A percentile compares a stretch with the other conserved stretches of the same genome.
Evolutionary conservation across 2,113 vertebrate species (phyloP).

Genomic region (Semicossyphus pulcher): DNA sequence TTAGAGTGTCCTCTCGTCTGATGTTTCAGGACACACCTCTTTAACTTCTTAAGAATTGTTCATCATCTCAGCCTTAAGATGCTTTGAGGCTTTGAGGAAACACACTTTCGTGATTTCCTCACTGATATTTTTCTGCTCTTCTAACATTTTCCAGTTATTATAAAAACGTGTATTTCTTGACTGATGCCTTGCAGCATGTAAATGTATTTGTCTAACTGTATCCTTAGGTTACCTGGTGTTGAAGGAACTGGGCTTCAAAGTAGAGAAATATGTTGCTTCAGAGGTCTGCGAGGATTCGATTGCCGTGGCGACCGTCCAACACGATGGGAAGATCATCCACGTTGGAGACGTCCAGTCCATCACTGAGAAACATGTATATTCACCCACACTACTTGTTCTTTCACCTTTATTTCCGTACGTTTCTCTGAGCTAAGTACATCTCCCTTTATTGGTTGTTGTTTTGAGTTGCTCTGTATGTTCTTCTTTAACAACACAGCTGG

Average conservation of each 20-base stretch:
- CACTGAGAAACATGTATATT: slow-evolving; percentile 86
- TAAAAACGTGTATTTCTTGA: too few species aligned
- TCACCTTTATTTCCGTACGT: not conserved
- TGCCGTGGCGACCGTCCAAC: slow-evolving; percentile 82
- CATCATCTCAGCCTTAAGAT: too few species aligned
- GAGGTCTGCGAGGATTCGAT: slow-evolving; percentile 92
- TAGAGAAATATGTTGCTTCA: slow-evolving; percentile 91
- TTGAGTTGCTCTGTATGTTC: not conserved
- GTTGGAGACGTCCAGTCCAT: slow-evolving; percentile 87
- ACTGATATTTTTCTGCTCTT: too few species aligned
- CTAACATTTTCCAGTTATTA: too few species aligned
- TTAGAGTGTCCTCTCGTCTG: too few species aligned
- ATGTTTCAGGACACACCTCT: too few species aligned
- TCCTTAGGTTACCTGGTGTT: slow-evolving; percentile 89
- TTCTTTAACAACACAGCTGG: slow-evolving; percentile 76
- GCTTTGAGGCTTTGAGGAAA: too few species aligned
- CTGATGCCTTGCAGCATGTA: too few species aligned
- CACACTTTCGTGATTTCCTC: too few species aligned
- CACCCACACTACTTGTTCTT: not conserved
- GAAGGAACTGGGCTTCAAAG: slow-evolving; percentile 92
- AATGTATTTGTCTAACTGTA: not conserved
- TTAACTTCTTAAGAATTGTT: too few species aligned
- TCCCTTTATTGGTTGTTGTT: too few species aligned
- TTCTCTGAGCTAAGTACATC: too few species aligned
- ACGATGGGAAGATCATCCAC: slow-evolving; percentile 88